These are phyloP conservation scores for Aphidoletes aphidimyza DNA, from an alignment of 2,888 invertebrate species.

Conservation along the genomic window DNA sequence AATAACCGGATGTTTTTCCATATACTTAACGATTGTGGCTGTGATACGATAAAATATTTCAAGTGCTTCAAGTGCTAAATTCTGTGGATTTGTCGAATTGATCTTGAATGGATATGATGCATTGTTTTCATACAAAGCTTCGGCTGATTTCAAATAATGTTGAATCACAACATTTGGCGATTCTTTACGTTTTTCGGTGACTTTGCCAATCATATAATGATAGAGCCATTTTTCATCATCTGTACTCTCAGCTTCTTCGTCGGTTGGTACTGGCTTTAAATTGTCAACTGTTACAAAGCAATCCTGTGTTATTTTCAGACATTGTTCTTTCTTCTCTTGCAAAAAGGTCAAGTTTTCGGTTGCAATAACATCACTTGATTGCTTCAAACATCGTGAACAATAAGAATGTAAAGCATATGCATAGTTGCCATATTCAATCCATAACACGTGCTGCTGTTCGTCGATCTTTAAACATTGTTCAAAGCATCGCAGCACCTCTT, in stretches of 20 bases:
- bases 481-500: slow-evolving; percentile 82
- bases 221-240: slow-evolving; percentile 92
- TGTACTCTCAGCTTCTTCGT: slow-evolving; percentile 63
- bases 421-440: slow-evolving; percentile 92
- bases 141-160: slow-evolving; percentile 80
- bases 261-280: slow-evolving; percentile 2
- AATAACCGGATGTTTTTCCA: slow-evolving; percentile 78
- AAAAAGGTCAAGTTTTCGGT: slow-evolving; percentile 79
- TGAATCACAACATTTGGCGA: slow-evolving; percentile 79
- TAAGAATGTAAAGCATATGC: slow-evolving; percentile 91
- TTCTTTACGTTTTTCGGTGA: slow-evolving; percentile 85
- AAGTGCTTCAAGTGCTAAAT: slow-evolving; percentile 86
- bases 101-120: slow-evolving; percentile 89
- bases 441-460: slow-evolving; percentile 70
- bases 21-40: slow-evolving; percentile 86
- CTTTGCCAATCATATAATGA: slow-evolving; percentile 96
- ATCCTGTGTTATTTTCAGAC: slow-evolving; percentile 80
- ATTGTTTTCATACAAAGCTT: slow-evolving; percentile 79
- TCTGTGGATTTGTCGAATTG: slow-evolving; percentile 83
- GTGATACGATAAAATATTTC: slow-evolving; percentile 88
- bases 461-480: slow-evolving; percentile 81
- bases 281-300: slow-evolving; percentile 80
- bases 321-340: slow-evolving; percentile 80
- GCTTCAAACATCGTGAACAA: slow-evolving; percentile 86
- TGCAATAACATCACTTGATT: slow-evolving; percentile 79